phyloP scores from a whole-genome alignment of 2,888 invertebrate species.

The Ichneumoninae sp. region DNA sequence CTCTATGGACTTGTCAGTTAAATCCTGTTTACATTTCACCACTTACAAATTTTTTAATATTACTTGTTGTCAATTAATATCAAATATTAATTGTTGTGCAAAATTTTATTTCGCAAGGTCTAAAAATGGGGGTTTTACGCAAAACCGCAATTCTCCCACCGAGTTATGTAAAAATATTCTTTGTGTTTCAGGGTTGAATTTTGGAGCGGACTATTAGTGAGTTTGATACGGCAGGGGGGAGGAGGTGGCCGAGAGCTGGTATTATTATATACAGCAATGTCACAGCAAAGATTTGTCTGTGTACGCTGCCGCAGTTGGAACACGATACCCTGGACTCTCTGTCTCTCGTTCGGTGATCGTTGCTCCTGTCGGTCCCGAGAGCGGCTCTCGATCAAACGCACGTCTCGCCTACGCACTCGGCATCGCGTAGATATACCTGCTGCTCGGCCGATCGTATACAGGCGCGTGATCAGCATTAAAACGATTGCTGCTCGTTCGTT shows the following conservation, averaged over 20 bases:
- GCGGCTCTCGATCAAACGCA: conserved; percentile 83
- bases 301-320: conserved; percentile 26
- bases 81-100: no score
- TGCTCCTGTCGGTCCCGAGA: conserved; percentile 66
- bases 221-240: not conserved
- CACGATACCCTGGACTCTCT: conserved; percentile 32
- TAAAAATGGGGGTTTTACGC: no score
- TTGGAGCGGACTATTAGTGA: not conserved
- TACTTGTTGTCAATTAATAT: no score
- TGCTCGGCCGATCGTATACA: conserved; percentile 61
- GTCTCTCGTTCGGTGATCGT: conserved; percentile 32
- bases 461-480: conserved; percentile 72
- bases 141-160: no score
- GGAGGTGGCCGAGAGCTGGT: not conserved
- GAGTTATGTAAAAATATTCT: no score
- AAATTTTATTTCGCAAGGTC: no score
- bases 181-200: no score
- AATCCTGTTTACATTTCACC: no score
- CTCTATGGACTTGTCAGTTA: no score
- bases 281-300: conserved; percentile 8
- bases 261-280: conserved; percentile 2
- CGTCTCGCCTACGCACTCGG: conserved; percentile 83
- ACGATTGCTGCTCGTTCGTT: conserved; percentile 66
- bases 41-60: no score
- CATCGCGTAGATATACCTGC: conserved; percentile 72